These are phyloP conservation scores for Ammospiza nelsoni DNA, from an alignment of 2,113 vertebrate genomes.

Conservation along the genomic window DNA sequence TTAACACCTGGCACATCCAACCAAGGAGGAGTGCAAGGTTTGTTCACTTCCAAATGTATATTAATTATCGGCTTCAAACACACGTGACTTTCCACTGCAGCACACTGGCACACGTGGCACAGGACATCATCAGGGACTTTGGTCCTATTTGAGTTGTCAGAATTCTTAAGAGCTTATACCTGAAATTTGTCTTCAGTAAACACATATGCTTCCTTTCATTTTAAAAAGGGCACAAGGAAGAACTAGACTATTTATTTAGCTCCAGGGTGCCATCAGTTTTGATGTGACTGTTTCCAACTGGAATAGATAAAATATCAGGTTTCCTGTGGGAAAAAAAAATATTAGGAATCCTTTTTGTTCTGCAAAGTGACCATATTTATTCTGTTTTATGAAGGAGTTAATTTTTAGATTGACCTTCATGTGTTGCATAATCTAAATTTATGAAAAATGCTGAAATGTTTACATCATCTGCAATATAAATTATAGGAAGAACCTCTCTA, in stretches of 20 bases:
- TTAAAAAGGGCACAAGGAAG: conserved; percentile 2
- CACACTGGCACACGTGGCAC: not conserved
- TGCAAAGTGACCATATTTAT: conserved; percentile 26
- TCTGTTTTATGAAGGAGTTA: not conserved
- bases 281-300: conserved; percentile 4
- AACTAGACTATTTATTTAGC: not conserved
- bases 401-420: not conserved
- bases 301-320: not conserved
- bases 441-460: not conserved
- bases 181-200: conserved; percentile 22
- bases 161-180: conserved; percentile 29
- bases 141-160: conserved; percentile 15
- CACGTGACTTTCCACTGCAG: not conserved
- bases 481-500: not conserved
- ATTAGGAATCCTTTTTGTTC: conserved; percentile 32
- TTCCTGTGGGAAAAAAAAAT: not conserved
- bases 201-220: conserved; percentile 14
- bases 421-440: not conserved
- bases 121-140: not conserved
- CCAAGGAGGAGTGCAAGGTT: not conserved
- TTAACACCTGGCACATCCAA: not conserved
- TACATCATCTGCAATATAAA: not conserved
- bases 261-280: not conserved
- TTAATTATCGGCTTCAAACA: not conserved
- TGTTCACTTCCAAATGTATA: not conserved